Evolutionary conservation across 2,113 vertebrate species (phyloP), one percentile per base, ranked within the genome.

Genomic region (Platichthys flesus): DNA sequence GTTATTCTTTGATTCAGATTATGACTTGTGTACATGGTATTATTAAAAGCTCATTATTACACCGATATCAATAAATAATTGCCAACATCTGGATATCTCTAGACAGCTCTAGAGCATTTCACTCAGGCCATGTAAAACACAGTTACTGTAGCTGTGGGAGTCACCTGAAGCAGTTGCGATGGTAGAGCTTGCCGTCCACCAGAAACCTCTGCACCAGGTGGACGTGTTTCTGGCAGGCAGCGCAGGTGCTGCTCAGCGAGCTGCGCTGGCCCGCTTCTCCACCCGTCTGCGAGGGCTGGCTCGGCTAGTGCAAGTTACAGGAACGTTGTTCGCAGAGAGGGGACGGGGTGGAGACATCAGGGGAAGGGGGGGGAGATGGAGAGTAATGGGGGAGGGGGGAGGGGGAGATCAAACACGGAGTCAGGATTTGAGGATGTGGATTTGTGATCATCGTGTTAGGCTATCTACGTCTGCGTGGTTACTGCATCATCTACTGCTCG

Each of bases 101-200:
- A 24, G 2, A 42, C 12, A 42, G 40, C 40, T 10, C 40, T 2
- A 52, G 51, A 20, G 2, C n/a, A 4, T 3, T 12, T 40, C 37
- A 37, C 37, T 42, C 20, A 9, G 47, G 7, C 18, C 16, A 16
- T 51, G 3, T 51, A 51, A 20, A 5, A 20, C 31, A n/a, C 45
- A 68, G 37, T 24, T 37, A 16, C 16, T 2, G 9, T 31, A 14
- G 55, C 20, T 42, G 55, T 58, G 7, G 58, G 16, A 2, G 21
- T 92, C 82, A 99, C 98, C 97, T 97, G 93, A 99, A 99, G 89
- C 98, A 99, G 90, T 96, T 98, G 52, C 98, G 96, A 89, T 99
- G 98, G 93, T 97, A 99, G 47, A 99, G 96, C 88, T 92, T 97
- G 81, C 98, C 95, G 15, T 98, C 97, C 0, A 94, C 96, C 89